A percentile compares a stretch with the other conserved stretches of the same genome.
These are phyloP conservation scores for Artibeus lituratus DNA, from an alignment of 2,797 vertebrate species.

Conservation along the genomic window DNA sequence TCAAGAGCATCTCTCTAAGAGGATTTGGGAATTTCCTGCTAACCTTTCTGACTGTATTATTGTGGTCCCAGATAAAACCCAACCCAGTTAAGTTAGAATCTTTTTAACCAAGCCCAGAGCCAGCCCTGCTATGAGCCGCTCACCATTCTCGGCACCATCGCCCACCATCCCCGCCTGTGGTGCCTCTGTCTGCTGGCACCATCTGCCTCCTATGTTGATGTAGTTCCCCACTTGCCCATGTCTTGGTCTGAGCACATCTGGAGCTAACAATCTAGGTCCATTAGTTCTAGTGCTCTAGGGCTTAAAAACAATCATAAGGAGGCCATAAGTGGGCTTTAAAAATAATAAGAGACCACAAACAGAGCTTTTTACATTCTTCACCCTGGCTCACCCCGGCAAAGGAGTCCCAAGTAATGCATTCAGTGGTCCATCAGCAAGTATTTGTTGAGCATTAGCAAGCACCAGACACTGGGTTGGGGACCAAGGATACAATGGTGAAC, in stretches of 20 bases:
- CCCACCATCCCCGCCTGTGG: neutral
- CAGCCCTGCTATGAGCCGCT: neutral
- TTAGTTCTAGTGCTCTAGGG: neutral
- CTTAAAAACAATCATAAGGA: constrained; percentile 18
- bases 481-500: neutral
- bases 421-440: neutral
- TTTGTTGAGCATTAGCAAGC: neutral
- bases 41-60: constrained; percentile 33
- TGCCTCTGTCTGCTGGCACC: constrained; percentile 34
- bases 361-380: neutral
- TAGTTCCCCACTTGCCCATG: constrained; percentile 35
- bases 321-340: constrained; percentile 25
- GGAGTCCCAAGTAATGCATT: neutral
- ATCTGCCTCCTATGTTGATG: constrained; percentile 33
- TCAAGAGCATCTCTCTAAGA: constrained; percentile 23
- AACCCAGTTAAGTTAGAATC: neutral
- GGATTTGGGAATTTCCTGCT: constrained; percentile 42
- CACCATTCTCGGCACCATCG: neutral
- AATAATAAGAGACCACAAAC: constrained; percentile 52
- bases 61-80: constrained; percentile 49
- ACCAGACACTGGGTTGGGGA: neutral
- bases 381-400: neutral
- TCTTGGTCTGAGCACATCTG: constrained; percentile 55
- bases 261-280: constrained; percentile 32
- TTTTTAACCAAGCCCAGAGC: constrained; percentile 57